Evolutionary conservation across 2,888 invertebrate genomes (phyloP), one percentile per base, ranked within the genome.

Genomic region (Hoplodrina blanda): DNA sequence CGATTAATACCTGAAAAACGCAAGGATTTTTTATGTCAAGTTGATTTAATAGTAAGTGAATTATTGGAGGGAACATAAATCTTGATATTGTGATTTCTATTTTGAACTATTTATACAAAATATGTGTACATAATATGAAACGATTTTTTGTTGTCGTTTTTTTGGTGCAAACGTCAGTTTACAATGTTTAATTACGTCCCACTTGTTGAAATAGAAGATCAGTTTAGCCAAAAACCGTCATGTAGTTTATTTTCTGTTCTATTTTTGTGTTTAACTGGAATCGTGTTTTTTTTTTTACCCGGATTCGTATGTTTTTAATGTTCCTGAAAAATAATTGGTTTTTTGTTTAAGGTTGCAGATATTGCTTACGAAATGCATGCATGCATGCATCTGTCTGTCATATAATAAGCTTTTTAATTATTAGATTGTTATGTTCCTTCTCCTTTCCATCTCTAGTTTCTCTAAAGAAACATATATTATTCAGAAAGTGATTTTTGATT

Each of bases 21-120:
- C 13, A 46, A 62, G 20, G 3, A 30, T 50, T 66, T 82, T 56
- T 41, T 76, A 44, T 61, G 57, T 17, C 33, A 56, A 53, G 44
- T 81, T 50, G 71, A 71, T 60, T 67, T 54, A 49, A 30, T 82
- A 46, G 76, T 82, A 30, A 69, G 63, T 55, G 55, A 72, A 20
- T 13, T 79, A 44, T 69, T 81, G 13, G 69, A 69, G 19, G 62
- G 19, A 20, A 37, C 5, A 44, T 41, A 61, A 49, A 53, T 55
- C 10, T 13, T 25, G 0, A 15, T n/a, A 33, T 2, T 10, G 19
- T 33, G 1, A 2, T 67, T 11, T 53, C 13, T 41, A 41, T 41
- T 10, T 41, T 11, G 11, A 41, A 41, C 41, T 41, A 41, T 37
- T 37, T 37, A 8, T 6, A 37, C 7, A 37, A 30, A 37, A 37